Evolutionary conservation across 1,140 invertebrate genomes (phyloP).

Genomic region (Meloidogyne chitwoodi): DNA sequence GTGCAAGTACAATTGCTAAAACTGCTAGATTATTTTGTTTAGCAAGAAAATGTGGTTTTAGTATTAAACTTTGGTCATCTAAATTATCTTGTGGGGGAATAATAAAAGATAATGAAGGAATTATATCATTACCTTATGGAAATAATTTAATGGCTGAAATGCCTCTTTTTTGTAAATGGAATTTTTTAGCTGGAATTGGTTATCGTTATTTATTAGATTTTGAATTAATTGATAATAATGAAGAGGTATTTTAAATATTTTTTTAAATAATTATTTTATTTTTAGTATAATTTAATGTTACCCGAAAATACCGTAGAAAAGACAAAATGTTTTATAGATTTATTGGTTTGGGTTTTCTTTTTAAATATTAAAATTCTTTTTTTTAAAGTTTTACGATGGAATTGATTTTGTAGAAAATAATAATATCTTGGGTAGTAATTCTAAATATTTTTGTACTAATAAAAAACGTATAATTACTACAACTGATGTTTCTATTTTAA

Average conservation of each 20-base stretch:
- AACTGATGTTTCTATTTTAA: background rate
- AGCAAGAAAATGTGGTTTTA: constrained; percentile 49
- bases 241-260: background rate
- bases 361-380: background rate
- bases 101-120: constrained; percentile 43
- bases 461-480: background rate
- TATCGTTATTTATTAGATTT: constrained; percentile 50
- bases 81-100: constrained; percentile 49
- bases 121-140: constrained; percentile 42
- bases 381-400: background rate
- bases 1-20: constrained; percentile 9
- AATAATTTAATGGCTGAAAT: background rate
- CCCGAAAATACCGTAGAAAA: background rate
- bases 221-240: constrained; percentile 33
- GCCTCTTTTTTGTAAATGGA: constrained; percentile 45
- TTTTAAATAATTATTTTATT: background rate
- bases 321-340: constrained; percentile 18
- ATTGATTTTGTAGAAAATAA: background rate
- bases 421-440: background rate
- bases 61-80: constrained; percentile 27
- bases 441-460: background rate
- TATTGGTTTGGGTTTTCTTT: constrained; percentile 15
- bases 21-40: constrained; percentile 35
- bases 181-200: constrained; percentile 46
- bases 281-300: background rate